Evolutionary conservation across 2,113 vertebrate species (phyloP).

Genomic region (Onychostruthus taczanowskii): DNA sequence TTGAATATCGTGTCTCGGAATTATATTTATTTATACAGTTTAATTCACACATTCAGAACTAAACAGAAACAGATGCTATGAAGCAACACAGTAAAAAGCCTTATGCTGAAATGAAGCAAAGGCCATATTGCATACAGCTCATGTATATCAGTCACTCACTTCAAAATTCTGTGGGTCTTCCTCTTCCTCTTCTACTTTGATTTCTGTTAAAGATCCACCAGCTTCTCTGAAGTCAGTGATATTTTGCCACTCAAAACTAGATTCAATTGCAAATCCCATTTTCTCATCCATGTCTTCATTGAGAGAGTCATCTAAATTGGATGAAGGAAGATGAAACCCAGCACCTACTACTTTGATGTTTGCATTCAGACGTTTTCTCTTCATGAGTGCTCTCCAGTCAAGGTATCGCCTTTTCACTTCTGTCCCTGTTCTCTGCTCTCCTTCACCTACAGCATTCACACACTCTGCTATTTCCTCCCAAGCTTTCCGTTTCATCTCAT

Average conservation of each 20-base stretch:
- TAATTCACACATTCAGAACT: not conserved
- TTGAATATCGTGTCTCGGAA: not conserved
- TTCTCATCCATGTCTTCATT: conserved; percentile 87
- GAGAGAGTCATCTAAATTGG: conserved; percentile 84
- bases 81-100: not conserved
- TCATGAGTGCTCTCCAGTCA: conserved; percentile 91
- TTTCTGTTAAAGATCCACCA: conserved; percentile 77
- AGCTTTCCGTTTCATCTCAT: conserved; percentile 91
- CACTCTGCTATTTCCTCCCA: conserved; percentile 95
- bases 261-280: conserved; percentile 84
- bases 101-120: not conserved
- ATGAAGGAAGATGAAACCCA: conserved; percentile 84
- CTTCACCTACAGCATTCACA: conserved; percentile 90
- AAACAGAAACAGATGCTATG: not conserved
- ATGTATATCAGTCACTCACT: conserved; percentile 60
- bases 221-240: conserved; percentile 83
- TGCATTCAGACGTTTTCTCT: conserved; percentile 87
- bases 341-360: conserved; percentile 84
- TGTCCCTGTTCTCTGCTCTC: conserved; percentile 88
- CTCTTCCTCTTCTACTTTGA: conserved; percentile 89
- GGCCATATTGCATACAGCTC: not conserved
- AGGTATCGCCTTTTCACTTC: conserved; percentile 92
- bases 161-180: conserved; percentile 83
- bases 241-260: conserved; percentile 89
- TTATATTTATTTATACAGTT: not conserved